Evolutionary conservation across 2,797 vertebrate genomes (phyloP), one percentile per base, ranked within the genome.

Genomic region (Cossypha polioptera): DNA sequence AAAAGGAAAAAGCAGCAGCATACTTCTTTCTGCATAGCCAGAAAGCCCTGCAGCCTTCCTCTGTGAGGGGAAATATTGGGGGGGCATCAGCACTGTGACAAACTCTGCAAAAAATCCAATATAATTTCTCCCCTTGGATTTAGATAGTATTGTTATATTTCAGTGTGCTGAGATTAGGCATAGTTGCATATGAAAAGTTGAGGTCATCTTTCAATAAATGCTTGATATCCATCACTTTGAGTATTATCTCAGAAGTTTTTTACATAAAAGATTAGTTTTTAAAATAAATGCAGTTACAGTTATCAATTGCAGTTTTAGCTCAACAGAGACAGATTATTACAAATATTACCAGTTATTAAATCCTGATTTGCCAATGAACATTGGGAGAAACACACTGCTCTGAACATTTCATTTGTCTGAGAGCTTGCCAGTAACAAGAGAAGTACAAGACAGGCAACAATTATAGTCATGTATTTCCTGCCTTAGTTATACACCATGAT

Each of bases 41-140:
- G 62, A 84, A 76, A 89, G 36, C 9, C 20, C 29, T 38, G 58
- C 61, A 67, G 67, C n/a, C 25, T 19, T 11, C 40, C 16, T 48
- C 57, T 47, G 31, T 1, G 0, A 78, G 47, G 25, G 15, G 4
- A 68, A 63, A n/a, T 26, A 4, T 0, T 42, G 11, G 8, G 17
- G 29, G 13, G 8, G 4, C 6, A 55, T 10, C 25, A 63, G 3
- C 22, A 47, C 4, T 1, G 0, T 7, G 16, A 12, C 48, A 68
- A 53, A 40, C 28, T 58, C 69, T 43, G 42, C 16, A 63, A 88
- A 68, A 25, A 62, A 2, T 1, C 8, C 1, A 7, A 22, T 15
- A 13, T 43, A 79, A 54, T 9, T 29, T 43, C 8, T 59, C 16
- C 25, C 16, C 14, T 53, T 75, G 12, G 65, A 84, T 58, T 73